Evolutionary conservation across 2,888 invertebrate genomes (phyloP).

Genomic region (Nemotelus pantherinus): DNA sequence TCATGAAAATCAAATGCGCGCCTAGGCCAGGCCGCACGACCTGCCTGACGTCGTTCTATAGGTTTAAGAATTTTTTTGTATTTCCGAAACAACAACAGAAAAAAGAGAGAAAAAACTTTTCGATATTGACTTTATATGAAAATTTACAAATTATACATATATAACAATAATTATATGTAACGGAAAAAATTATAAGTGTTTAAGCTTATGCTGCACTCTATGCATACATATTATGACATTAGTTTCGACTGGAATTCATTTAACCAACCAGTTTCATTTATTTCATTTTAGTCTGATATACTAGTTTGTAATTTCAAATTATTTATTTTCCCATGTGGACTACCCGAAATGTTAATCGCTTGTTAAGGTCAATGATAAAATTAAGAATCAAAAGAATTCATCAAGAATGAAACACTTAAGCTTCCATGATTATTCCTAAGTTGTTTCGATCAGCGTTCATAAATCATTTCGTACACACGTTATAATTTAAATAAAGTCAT

Average conservation of each 20-base stretch:
- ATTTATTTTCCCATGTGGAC: conserved; percentile 37
- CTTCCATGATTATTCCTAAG: conserved; percentile 19
- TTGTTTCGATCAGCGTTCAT: background rate
- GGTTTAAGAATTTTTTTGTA: conserved; percentile 56
- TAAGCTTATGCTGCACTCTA: conserved; percentile 45
- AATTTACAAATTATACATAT: conserved; percentile 45
- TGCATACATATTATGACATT: conserved; percentile 7
- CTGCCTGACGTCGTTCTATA: conserved; percentile 66
- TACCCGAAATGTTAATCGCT: background rate
- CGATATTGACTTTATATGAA: conserved; percentile 47
- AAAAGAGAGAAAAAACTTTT: conserved; percentile 40
- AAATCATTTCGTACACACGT: background rate
- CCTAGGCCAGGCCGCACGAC: conserved; percentile 67
- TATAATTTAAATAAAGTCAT: too few species aligned
- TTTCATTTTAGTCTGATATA: background rate
- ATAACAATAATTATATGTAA: conserved; percentile 41
- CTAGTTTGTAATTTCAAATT: conserved; percentile 36
- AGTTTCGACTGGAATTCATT: background rate
- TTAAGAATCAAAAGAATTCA: background rate
- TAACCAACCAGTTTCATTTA: conserved; percentile 20
- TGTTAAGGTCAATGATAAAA: background rate
- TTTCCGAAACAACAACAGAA: conserved; percentile 42
- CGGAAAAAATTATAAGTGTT: conserved; percentile 40
- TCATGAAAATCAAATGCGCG: conserved; percentile 66
- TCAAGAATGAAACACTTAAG: background rate